A percentile compares a stretch with the other conserved stretches of the same genome.
Evolutionary conservation across 2,888 invertebrate genomes (phyloP).

Genomic region (Aleiodes alternator): DNA sequence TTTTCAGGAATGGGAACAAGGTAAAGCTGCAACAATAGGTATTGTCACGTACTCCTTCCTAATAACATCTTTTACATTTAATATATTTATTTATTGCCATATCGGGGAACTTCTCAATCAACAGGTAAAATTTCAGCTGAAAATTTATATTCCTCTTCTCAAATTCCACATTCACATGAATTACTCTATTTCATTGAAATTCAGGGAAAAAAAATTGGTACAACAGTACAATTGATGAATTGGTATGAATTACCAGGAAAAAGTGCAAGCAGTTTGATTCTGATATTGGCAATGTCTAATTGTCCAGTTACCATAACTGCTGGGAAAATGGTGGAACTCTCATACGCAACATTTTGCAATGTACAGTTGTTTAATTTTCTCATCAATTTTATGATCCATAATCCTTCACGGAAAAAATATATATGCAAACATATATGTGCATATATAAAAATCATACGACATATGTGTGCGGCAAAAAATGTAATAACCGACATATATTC

Average conservation of each 20-base stretch:
- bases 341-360: conserved; percentile 61
- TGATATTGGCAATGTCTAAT: conserved; percentile 60
- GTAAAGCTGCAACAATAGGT: conserved; percentile 55
- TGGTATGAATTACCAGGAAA: conserved; percentile 63
- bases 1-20: neutral
- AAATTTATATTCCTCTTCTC: too few relatives aligned
- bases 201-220: conserved; percentile 61
- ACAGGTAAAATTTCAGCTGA: conserved; percentile 55
- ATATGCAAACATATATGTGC: too few relatives aligned
- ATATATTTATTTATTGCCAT: conserved; percentile 68
- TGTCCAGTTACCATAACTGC: conserved; percentile 63
- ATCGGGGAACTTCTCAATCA: conserved; percentile 66
- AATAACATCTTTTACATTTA: conserved; percentile 65
- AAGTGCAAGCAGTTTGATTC: conserved; percentile 58
- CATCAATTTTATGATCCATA: too few relatives aligned
- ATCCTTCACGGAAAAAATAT: too few relatives aligned
- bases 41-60: conserved; percentile 63
- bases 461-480: too few relatives aligned
- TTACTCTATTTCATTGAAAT: neutral
- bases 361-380: conserved; percentile 55
- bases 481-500: too few relatives aligned
- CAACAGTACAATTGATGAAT: conserved; percentile 62
- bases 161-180: too few relatives aligned
- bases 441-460: too few relatives aligned
- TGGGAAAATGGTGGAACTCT: conserved; percentile 64